These are phyloP conservation scores for Chroicocephalus ridibundus DNA, from an alignment of 2,113 vertebrate genomes.

Conservation along the genomic window DNA sequence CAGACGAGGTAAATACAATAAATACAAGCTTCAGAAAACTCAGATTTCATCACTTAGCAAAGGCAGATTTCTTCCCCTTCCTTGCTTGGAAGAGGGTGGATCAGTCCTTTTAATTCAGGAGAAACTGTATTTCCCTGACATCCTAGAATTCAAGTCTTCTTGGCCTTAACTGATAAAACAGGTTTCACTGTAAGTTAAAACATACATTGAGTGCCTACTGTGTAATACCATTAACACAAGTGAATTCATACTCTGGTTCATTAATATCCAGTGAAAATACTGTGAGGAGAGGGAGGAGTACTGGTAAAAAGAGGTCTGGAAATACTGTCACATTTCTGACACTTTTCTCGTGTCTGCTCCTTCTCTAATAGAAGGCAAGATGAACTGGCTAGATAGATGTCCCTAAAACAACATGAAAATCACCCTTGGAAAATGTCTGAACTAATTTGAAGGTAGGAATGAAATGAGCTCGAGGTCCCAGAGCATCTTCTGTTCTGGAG, in stretches of 20 bases:
- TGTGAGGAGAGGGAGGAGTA: not conserved
- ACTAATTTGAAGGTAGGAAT: slow-evolving; percentile 8
- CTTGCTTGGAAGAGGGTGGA: not conserved
- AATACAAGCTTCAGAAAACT: not conserved
- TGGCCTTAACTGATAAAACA: not conserved
- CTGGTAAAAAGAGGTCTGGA: not conserved
- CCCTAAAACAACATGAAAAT: not conserved
- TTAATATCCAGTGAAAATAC: not conserved
- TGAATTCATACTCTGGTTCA: not conserved
- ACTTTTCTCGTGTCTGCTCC: not conserved
- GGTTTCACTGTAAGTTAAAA: not conserved
- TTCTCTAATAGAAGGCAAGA: not conserved
- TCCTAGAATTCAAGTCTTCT: not conserved
- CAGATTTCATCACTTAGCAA: not conserved
- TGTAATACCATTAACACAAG: not conserved
- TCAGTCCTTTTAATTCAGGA: not conserved
- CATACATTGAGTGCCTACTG: not conserved
- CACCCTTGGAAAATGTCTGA: not conserved
- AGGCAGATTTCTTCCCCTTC: not conserved
- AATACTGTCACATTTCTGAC: slow-evolving; percentile 24
- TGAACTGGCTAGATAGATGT: not conserved
- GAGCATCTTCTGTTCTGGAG: not conserved
- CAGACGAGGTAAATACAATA: not conserved
- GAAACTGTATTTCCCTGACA: not conserved
- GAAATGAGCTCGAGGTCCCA: not conserved